These are phyloP conservation scores for Archips crataeganus DNA, from an alignment of 2,888 invertebrate species.

Conservation along the genomic window DNA sequence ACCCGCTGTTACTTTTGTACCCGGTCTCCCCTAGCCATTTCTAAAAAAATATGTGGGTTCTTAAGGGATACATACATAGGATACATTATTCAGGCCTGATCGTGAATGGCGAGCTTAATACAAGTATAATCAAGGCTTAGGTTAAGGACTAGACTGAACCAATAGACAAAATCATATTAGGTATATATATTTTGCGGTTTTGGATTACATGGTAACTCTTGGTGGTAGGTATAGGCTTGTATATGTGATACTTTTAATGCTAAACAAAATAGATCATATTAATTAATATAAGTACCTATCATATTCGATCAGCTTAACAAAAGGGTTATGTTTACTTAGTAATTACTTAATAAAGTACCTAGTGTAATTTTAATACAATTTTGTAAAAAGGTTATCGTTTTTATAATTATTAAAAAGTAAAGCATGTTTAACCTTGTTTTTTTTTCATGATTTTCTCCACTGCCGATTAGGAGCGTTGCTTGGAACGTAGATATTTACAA, in stretches of 20 bases:
- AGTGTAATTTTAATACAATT: not conserved
- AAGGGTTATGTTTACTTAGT: not conserved
- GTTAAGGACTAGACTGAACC: not conserved
- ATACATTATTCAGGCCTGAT: no score
- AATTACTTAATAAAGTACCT: not conserved
- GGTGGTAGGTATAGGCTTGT: conserved; percentile 1
- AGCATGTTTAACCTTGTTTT: not conserved
- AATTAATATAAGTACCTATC: no score
- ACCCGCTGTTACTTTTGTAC: no score
- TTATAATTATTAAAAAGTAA: not conserved
- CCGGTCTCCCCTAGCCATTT: no score
- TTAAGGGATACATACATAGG: no score
- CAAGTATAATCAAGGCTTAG: no score
- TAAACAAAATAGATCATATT: no score
- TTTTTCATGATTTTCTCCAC: not conserved
- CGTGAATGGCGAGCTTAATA: no score
- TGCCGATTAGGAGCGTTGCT: not conserved
- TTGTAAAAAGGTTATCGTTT: not conserved
- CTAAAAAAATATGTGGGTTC: no score
- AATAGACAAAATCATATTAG: not conserved
- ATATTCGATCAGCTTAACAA: no score
- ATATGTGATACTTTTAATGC: not conserved
- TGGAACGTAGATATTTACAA: not conserved
- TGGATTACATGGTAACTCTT: not conserved
- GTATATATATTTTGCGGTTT: not conserved